Base-by-base conservation (phyloP, 2,797 vertebrate species). In the Ciconia nigra region DNA sequence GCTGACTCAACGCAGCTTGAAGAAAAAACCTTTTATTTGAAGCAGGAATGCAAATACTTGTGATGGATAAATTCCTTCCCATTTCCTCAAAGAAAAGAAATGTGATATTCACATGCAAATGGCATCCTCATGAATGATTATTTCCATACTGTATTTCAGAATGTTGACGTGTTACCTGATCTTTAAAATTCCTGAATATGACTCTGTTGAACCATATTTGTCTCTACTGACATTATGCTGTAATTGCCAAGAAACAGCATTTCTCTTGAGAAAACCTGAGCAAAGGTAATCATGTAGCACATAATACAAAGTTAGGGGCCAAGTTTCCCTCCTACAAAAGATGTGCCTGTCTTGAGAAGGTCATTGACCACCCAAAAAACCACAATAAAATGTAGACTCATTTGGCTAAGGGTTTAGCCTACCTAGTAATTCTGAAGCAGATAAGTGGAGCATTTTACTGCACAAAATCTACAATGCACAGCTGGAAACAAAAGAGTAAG, bases 401-500 rank as follows among this genome's bases (percentile, higher is more conserved):
- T 22, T 2, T 73, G 82, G 44, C 33, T 94, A 92, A 72, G 18
- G 41, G 37, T 73, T 83, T 83, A 74, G 47, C 54, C 61, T 29
- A 72, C 25, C 26, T 62, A 94, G 78, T 89, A 77, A 82, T 96
- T 97, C 61, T 81, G 76, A 86, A 96, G 87, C 63, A 88, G 85
- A 37, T 73, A 52, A 73, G 10, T 44, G 54, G 35, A 83, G 92
- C 49, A 31, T 51, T 93, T 91, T 86, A 89, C 46, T 79, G 63
- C n/a, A 52, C 31, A 74, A 65, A 93, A 85, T 87, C 83, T 96
- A 83, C 73, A 93, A 73, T 7, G 65, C 70, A 85, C 92, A 97
- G 95, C 87, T 97, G 93, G 86, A 69, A 92, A 96, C 26, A 31
- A 62, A 90, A 90, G 76, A 90, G 63, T 67, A 76, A 95, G 78